Conservation (phyloP, 1,140 invertebrate species). For the Parasteatoda tepidariorum region DNA sequence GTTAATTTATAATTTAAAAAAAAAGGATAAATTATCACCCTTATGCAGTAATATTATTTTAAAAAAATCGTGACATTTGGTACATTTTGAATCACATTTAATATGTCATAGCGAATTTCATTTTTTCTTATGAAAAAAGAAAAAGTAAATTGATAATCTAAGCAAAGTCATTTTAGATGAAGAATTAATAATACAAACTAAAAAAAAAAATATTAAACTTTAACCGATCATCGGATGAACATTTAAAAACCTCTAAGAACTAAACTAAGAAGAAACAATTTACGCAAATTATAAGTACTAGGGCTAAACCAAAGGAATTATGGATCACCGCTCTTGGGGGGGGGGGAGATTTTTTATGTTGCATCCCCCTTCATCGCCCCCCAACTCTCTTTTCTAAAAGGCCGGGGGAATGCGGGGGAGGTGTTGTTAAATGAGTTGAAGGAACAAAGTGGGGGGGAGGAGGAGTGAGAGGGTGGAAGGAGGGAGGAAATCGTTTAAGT, state of each 20-base stretch:
- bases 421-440: conserved; percentile 58
- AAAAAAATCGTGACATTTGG: too few relatives aligned
- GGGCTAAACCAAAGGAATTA: conserved; percentile 52
- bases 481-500: conserved; percentile 54
- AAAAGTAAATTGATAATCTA: too few relatives aligned
- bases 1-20: too few relatives aligned
- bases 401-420: too few relatives aligned
- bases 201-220: not conserved
- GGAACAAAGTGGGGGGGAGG: not conserved
- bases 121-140: too few relatives aligned
- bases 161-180: too few relatives aligned
- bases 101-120: too few relatives aligned
- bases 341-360: conserved; percentile 17
- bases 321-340: conserved; percentile 41
- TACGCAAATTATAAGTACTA: conserved; percentile 60
- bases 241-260: conserved; percentile 50
- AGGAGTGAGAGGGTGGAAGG: not conserved
- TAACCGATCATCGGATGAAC: conserved; percentile 33
- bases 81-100: too few relatives aligned
- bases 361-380: not conserved
- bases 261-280: conserved; percentile 55
- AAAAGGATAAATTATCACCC: too few relatives aligned
- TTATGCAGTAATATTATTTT: too few relatives aligned
- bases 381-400: too few relatives aligned
- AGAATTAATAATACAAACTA: too few relatives aligned